Conservation (phyloP, 1,140 invertebrate species). For the Macrocentrus cingulum region DNA sequence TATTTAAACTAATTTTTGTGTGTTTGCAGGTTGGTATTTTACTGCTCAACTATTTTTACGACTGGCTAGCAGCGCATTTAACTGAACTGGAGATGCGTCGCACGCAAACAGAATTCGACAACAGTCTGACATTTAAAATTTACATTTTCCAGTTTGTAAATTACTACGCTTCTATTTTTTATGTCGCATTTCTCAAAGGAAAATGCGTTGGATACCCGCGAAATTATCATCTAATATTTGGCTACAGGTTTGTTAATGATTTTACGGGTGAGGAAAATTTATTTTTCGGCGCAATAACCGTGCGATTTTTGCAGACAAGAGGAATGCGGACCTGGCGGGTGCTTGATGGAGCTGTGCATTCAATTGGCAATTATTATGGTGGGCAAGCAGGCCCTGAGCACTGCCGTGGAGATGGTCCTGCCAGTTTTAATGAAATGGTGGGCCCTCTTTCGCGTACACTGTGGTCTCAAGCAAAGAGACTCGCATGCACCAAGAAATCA, state of each 20-base stretch:
- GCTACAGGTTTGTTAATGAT: constrained; percentile 47
- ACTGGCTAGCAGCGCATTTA: constrained; percentile 57
- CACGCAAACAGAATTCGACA: constrained; percentile 97
- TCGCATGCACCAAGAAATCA: constrained; percentile 55
- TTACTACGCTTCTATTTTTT: constrained; percentile 98
- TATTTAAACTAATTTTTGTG: not conserved
- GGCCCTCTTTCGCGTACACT: constrained; percentile 65
- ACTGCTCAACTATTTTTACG: constrained; percentile 59
- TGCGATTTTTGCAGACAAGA: constrained; percentile 66
- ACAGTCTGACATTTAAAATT: constrained; percentile 94
- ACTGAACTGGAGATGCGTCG: constrained; percentile 83
- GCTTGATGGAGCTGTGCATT: constrained; percentile 88
- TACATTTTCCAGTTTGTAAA: constrained; percentile 98
- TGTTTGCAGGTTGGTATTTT: constrained; percentile 54
- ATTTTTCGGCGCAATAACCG: not conserved
- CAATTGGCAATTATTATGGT: constrained; percentile 95
- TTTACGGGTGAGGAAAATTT: not conserved
- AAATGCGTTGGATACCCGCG: constrained; percentile 85
- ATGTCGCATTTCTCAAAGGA: constrained; percentile 97
- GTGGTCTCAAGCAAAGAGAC: constrained; percentile 49
- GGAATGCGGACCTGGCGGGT: constrained; percentile 87
- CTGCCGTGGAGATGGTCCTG: constrained; percentile 79
- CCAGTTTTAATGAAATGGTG: constrained; percentile 75
- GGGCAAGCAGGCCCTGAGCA: constrained; percentile 91
- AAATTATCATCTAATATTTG: constrained; percentile 74